These are phyloP conservation scores for Caenorhabditis virilis DNA, from an alignment of 2,888 invertebrate genomes.

Conservation along the genomic window DNA sequence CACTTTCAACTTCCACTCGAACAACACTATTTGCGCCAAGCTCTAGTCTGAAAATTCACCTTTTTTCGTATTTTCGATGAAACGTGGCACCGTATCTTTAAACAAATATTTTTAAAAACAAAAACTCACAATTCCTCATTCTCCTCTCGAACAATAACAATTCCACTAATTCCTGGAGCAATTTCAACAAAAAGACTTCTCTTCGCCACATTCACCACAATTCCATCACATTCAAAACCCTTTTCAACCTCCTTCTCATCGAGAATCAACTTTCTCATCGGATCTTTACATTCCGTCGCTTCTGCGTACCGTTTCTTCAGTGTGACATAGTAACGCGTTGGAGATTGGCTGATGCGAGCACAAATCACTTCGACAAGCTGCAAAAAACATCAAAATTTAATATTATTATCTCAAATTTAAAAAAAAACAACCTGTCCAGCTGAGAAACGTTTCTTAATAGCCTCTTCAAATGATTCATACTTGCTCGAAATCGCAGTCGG, in stretches of 20 bases:
- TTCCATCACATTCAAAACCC: constrained; percentile 27
- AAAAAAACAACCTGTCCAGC: constrained; percentile 15
- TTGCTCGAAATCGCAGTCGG: constrained; percentile 39
- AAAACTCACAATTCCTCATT: constrained; percentile 23
- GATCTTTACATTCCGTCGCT: constrained; percentile 2
- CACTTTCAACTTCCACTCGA: constrained; percentile 11
- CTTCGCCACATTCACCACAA: constrained; percentile 21
- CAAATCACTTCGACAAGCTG: constrained; percentile 25
- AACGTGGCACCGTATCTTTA: no score
- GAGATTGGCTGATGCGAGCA: constrained; percentile 9
- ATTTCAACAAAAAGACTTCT: constrained; percentile 30
- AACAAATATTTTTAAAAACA: not conserved
- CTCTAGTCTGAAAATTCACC: constrained; percentile 28
- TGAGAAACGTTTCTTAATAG: constrained; percentile 14
- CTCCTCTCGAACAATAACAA: constrained; percentile 19
- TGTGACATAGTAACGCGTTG: constrained; percentile 26
- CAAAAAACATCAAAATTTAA: not conserved
- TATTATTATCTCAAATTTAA: not conserved
- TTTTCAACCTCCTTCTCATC: constrained; percentile 5
- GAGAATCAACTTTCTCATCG: constrained; percentile 13
- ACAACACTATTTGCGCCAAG: constrained; percentile 24
- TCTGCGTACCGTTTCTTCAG: constrained; percentile 10
- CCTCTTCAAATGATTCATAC: constrained; percentile 30
- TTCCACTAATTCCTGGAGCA: constrained; percentile 38
- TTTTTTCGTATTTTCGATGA: no score